phyloP scores from a whole-genome alignment of 2,888 invertebrate species.

The Cristatella mucedo region DNA sequence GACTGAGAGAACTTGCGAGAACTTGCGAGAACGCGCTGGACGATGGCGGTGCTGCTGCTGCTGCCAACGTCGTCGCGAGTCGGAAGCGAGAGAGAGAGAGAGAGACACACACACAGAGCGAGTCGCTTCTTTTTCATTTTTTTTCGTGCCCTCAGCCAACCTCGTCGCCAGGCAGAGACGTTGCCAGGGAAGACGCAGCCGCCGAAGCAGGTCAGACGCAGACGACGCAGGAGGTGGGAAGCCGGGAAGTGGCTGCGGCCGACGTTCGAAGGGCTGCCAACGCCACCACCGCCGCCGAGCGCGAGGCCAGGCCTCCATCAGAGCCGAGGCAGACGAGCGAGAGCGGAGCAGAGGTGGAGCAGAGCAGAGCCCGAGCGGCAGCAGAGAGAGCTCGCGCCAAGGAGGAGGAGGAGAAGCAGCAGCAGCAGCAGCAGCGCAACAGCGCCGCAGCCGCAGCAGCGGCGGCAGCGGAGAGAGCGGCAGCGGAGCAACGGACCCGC shows the following conservation, averaged over 20 bases:
- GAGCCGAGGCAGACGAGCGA: background rate
- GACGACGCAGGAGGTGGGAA: background rate
- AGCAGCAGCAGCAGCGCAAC: background rate
- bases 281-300: background rate
- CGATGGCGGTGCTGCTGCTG: no score
- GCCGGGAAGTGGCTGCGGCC: background rate
- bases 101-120: no score
- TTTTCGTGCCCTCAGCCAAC: no score
- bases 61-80: no score
- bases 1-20: conserved; percentile 81
- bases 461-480: background rate
- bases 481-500: background rate
- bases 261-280: background rate
- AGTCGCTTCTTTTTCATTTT: no score
- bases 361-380: background rate
- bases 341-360: background rate
- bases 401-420: background rate
- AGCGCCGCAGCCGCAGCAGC: background rate
- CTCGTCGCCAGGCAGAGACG: no score
- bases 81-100: no score
- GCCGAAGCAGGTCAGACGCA: no score
- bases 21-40: conserved; percentile 47
- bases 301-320: no score
- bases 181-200: no score
- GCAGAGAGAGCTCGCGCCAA: background rate